These are phyloP conservation scores for Synanthedon tipuliformis DNA, from an alignment of 2,888 invertebrate species.

Conservation along the genomic window DNA sequence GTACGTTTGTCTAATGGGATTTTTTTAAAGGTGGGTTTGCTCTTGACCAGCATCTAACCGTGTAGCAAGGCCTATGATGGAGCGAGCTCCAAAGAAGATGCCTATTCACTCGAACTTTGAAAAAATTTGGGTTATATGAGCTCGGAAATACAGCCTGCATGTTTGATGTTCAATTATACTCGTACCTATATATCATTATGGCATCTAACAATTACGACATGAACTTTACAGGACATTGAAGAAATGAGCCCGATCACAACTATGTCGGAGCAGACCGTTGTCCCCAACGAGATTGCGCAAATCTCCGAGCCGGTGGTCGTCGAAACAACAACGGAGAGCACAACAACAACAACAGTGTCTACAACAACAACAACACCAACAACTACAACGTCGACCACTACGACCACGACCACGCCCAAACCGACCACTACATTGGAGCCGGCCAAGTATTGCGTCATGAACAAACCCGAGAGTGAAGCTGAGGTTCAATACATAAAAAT, in stretches of 20 bases:
- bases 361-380: slow-evolving; percentile 41
- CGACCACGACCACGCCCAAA: slow-evolving; percentile 59
- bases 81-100: too few relatives aligned
- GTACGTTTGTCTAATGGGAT: neutral
- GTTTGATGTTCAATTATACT: too few relatives aligned
- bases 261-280: slow-evolving; percentile 56
- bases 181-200: too few relatives aligned
- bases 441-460: slow-evolving; percentile 82
- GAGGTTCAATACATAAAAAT: slow-evolving; percentile 82
- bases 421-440: slow-evolving; percentile 72
- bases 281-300: slow-evolving; percentile 50
- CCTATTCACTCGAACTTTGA: too few relatives aligned
- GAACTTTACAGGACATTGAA: slow-evolving; percentile 20
- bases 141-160: too few relatives aligned
- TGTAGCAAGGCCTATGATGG: too few relatives aligned
- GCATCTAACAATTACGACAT: too few relatives aligned
- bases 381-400: slow-evolving; percentile 52
- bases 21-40: too few relatives aligned
- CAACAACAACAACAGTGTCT: slow-evolving; percentile 29
- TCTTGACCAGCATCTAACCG: too few relatives aligned
- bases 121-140: too few relatives aligned
- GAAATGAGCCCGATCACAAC: slow-evolving; percentile 50
- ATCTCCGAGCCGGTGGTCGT: slow-evolving; percentile 45
- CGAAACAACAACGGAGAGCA: slow-evolving; percentile 34
- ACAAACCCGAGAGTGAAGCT: slow-evolving; percentile 84